phyloP scores from a whole-genome alignment of 2,797 vertebrate species.

The Acanthornis magna region DNA sequence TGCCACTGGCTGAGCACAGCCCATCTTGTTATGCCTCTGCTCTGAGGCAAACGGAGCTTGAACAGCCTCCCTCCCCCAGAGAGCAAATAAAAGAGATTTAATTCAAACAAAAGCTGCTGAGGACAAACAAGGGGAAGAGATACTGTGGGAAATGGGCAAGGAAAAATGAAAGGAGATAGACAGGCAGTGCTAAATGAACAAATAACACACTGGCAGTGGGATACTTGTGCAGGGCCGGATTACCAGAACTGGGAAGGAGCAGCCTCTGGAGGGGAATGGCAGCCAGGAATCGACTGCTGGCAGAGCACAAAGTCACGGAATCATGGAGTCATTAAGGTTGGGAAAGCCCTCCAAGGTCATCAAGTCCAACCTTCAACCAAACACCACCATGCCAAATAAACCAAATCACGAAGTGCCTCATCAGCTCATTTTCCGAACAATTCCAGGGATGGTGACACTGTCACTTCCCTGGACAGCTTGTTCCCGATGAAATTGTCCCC shows the following conservation, averaged over 20 bases:
- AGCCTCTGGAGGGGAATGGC: neutral
- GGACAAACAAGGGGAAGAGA: slow-evolving; percentile 37
- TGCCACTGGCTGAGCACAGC: neutral
- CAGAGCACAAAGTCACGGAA: neutral
- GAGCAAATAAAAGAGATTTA: slow-evolving; percentile 59
- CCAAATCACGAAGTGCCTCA: accelerated
- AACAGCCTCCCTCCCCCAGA: neutral
- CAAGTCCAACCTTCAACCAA: neutral
- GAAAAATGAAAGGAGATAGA: neutral
- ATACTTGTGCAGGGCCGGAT: neutral
- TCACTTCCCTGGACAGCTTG: neutral
- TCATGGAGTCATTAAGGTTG: neutral
- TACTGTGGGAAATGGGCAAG: neutral
- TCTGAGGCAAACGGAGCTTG: slow-evolving; percentile 15
- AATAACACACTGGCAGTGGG: neutral
- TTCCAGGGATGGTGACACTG: neutral
- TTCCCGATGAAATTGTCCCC: neutral
- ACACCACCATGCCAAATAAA: neutral
- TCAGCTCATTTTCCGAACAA: neutral
- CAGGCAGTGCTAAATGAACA: neutral
- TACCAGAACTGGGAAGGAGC: neutral
- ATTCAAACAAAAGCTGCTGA: slow-evolving; percentile 29
- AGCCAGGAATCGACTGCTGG: neutral
- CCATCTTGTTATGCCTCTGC: slow-evolving; percentile 22
- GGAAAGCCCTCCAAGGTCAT: neutral